A percentile compares a stretch with the other conserved stretches of the same genome.
These are phyloP conservation scores for Celastrina argiolus DNA, from an alignment of 2,888 invertebrate genomes.

Conservation along the genomic window DNA sequence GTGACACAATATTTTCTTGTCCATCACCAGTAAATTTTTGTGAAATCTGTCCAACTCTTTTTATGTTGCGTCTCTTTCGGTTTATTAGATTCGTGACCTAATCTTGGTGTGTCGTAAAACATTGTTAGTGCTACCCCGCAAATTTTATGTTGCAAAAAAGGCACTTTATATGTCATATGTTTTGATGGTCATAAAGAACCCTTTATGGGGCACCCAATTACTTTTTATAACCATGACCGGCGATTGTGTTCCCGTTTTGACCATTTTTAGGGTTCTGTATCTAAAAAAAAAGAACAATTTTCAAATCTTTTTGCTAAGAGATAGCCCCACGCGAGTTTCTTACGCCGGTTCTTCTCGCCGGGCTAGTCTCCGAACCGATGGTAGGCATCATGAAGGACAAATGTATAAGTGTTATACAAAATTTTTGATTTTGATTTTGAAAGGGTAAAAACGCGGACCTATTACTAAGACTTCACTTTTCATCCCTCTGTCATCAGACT, in stretches of 20 bases:
- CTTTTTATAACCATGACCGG: conserved; percentile 70
- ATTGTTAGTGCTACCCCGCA: conserved; percentile 25
- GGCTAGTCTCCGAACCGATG: too few species aligned
- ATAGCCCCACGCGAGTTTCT: too few species aligned
- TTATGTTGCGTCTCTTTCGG: conserved; percentile 10
- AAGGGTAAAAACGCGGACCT: too few species aligned
- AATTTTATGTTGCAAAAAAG: conserved; percentile 41
- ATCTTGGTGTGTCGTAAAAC: conserved; percentile 25
- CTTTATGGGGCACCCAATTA: conserved; percentile 74
- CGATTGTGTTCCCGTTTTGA: conserved; percentile 35
- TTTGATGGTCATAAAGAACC: conserved; percentile 67
- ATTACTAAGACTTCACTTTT: too few species aligned
- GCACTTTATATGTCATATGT: conserved; percentile 69
- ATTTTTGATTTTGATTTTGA: too few species aligned
- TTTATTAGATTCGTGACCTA: conserved; percentile 21
- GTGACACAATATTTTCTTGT: neutral
- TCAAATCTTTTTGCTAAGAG: too few species aligned
- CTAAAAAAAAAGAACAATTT: too few species aligned
- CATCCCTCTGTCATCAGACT: too few species aligned
- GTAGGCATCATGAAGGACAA: too few species aligned
- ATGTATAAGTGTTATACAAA: too few species aligned
- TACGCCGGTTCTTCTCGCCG: too few species aligned
- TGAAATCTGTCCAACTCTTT: neutral
- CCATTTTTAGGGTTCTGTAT: conserved; percentile 3
- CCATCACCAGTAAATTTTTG: neutral